Percentiles rank a stretch among this genome's conserved stretches.
These are phyloP conservation scores for Typhlichthys eigenmanni DNA, from an alignment of 2,797 vertebrate species.

Conservation along the genomic window DNA sequence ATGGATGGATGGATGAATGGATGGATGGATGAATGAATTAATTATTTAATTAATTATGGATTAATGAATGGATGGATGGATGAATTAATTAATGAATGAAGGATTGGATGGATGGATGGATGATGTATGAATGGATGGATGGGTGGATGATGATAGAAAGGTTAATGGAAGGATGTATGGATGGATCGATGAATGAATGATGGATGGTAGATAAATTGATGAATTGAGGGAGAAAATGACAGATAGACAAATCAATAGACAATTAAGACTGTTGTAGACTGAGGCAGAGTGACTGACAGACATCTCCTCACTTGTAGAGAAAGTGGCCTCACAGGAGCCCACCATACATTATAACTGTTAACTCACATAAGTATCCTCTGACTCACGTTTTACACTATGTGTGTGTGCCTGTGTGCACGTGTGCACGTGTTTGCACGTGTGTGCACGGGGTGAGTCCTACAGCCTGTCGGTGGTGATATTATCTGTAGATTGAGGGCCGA, in stretches of 20 bases:
- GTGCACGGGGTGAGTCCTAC: constrained; percentile 36
- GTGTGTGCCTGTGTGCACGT: constrained; percentile 1
- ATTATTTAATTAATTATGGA: too few relatives aligned
- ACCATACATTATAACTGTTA: constrained; percentile 33
- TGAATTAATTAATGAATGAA: too few relatives aligned
- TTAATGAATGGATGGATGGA: too few relatives aligned
- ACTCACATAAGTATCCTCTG: constrained; percentile 40
- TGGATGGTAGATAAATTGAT: background rate
- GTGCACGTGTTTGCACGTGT: constrained; percentile 13
- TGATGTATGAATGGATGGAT: too few relatives aligned
- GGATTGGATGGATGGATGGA: too few relatives aligned
- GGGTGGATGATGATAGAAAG: background rate
- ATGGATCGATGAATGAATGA: background rate
- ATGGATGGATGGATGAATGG: too few relatives aligned
- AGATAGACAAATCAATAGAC: constrained; percentile 11
- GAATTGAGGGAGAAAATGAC: constrained; percentile 10
- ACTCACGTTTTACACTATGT: constrained; percentile 24
- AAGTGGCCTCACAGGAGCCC: constrained; percentile 21
- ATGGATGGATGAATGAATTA: too few relatives aligned
- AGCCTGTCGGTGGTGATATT: constrained; percentile 20
- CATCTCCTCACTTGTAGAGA: too few relatives aligned
- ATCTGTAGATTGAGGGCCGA: constrained; percentile 19
- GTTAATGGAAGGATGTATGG: background rate
- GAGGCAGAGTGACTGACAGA: too few relatives aligned
- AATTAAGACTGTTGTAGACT: too few relatives aligned